Evolutionary conservation across 2,797 vertebrate genomes (phyloP), one percentile per base, ranked within the genome.

Genomic region (Chromobotia macracanthus): DNA sequence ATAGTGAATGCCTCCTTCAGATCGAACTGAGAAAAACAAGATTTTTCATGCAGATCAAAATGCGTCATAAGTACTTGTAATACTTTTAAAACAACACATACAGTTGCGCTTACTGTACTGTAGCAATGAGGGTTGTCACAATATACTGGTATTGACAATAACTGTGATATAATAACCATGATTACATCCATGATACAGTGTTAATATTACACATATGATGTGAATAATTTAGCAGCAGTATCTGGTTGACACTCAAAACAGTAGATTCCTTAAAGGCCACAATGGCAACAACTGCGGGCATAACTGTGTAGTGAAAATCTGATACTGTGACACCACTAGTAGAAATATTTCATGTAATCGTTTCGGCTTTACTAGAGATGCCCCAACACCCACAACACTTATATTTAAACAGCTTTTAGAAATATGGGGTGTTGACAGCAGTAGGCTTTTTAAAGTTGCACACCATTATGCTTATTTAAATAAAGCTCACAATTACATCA

Each of bases 1-100:
- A 25, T 95, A 94, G 65, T 96, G 96, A 82, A 95, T 95, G 76
- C 97, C 96, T 25, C 96, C 96, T 86, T 98, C 97, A 74, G 96
- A 97, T 63, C 93, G 93, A 78, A 97, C 97, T 98, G 90, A 60
- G 15, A 55, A 31, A 21, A 19, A 19, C n/a, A 12, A 60, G 0
- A 18, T 35, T 2, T 41, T 69, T 64, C 75, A 82, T 31, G 82
- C 9, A 11, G 25, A 70, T 69, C 16, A 48, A 63, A 44, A 44
- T 11, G 11, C 41, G 11, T 10, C 41, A 44, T 44, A 4, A 41
- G 41, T 10, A 10, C 41, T 11, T 10, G 84, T 63, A 79, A 31
- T 31, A 31, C 31, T 31, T 3, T 31, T 31, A 10, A 10, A 44
- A 44, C 9, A 44, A 9, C 9, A 44, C 9, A 44, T 44, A 44